Evolutionary conservation across 2,113 vertebrate genomes (phyloP).

Genomic region (Equus przewalskii): DNA sequence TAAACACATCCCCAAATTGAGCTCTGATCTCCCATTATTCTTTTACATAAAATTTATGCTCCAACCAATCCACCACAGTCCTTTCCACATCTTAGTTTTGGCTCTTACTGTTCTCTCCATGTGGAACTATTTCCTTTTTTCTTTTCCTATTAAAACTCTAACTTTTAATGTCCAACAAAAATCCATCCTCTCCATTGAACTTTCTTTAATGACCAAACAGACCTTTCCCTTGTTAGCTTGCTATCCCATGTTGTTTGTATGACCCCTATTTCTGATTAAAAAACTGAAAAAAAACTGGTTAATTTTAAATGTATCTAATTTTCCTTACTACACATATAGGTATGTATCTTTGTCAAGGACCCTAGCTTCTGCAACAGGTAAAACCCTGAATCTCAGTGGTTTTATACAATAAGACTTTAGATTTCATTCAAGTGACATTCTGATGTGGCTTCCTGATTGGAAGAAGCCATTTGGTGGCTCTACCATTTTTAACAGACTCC

Average conservation of each 20-base stretch:
- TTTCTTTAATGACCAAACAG: background rate
- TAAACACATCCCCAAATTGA: background rate
- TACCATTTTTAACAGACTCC: background rate
- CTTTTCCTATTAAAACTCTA: background rate
- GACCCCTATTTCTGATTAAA: background rate
- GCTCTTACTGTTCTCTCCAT: background rate
- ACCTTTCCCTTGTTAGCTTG: background rate
- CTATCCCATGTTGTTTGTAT: too few relatives aligned
- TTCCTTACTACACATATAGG: background rate
- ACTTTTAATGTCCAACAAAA: background rate
- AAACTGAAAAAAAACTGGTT: background rate
- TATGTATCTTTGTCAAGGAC: background rate
- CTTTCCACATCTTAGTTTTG: background rate
- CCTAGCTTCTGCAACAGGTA: background rate
- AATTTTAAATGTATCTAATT: background rate
- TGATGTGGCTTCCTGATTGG: too few relatives aligned
- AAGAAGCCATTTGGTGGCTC: background rate
- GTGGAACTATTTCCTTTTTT: background rate
- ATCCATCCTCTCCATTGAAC: background rate
- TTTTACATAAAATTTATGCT: background rate
- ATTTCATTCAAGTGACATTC: background rate
- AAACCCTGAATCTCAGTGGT: background rate
- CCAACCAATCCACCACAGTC: background rate
- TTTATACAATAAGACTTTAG: too few relatives aligned
- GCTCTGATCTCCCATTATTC: background rate